Percentiles rank a stretch among this genome's conserved stretches.
These are phyloP conservation scores for Euleptes europaea DNA, from an alignment of 2,113 vertebrate genomes.

Conservation along the genomic window DNA sequence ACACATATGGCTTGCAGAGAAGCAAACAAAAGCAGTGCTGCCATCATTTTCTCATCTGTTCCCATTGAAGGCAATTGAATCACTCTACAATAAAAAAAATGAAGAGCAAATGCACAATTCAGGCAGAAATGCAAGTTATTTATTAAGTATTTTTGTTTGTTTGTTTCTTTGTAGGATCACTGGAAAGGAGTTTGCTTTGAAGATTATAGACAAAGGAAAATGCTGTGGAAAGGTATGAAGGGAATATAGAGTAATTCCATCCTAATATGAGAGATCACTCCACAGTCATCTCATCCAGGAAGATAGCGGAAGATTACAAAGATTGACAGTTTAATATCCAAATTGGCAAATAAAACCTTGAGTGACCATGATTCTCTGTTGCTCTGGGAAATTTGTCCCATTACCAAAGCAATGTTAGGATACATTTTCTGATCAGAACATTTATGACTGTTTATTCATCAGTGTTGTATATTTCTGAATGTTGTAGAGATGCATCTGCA, in stretches of 20 bases:
- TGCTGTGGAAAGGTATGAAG: slow-evolving; percentile 92
- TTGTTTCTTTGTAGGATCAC: slow-evolving; percentile 79
- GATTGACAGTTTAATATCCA: background rate
- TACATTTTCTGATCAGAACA: background rate
- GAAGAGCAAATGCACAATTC: background rate
- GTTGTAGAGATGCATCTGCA: slow-evolving; percentile 11
- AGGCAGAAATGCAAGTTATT: background rate
- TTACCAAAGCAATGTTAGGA: background rate
- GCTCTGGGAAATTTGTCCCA: background rate
- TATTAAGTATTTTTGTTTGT: background rate
- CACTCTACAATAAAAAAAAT: background rate
- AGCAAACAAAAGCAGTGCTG: background rate
- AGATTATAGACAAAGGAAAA: slow-evolving; percentile 98
- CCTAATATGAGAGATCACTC: background rate
- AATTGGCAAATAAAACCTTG: background rate
- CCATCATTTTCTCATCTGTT: slow-evolving; percentile 15
- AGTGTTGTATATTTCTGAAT: slow-evolving; percentile 35
- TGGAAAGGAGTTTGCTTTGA: slow-evolving; percentile 95
- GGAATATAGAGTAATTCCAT: background rate
- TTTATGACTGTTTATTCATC: slow-evolving; percentile 29
- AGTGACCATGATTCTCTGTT: background rate
- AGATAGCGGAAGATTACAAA: background rate
- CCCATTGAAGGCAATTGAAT: background rate
- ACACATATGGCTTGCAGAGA: slow-evolving; percentile 29
- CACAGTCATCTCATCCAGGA: background rate